Evolutionary conservation across 2,797 vertebrate genomes (phyloP).

Genomic region (Labroides dimidiatus): DNA sequence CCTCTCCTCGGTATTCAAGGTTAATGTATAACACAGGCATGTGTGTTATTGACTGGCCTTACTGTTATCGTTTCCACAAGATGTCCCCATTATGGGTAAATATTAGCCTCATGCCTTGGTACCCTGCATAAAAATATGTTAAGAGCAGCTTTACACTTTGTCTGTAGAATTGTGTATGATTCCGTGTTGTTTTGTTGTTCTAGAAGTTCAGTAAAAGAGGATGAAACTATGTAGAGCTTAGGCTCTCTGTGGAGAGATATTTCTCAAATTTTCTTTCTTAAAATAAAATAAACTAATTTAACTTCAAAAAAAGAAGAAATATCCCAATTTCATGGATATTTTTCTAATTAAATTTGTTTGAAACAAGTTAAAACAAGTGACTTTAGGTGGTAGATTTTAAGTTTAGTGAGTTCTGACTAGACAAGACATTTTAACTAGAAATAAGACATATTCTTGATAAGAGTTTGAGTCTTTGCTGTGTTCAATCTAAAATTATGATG

Average conservation of each 20-base stretch:
- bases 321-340: not conserved
- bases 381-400: too few relatives aligned
- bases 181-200: conserved; percentile 15
- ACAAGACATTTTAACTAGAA: too few relatives aligned
- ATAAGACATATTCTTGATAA: too few relatives aligned
- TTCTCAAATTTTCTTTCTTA: not conserved
- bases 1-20: conserved; percentile 40
- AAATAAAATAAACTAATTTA: not conserved
- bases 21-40: conserved; percentile 52
- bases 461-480: too few relatives aligned
- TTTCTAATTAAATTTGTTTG: too few relatives aligned
- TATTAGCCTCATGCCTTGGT: conserved; percentile 61
- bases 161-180: not conserved
- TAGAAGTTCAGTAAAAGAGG: conserved; percentile 20
- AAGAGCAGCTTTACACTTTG: conserved; percentile 19
- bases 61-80: conserved; percentile 54
- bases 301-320: not conserved
- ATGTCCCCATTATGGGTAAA: conserved; percentile 60
- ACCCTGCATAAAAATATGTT: conserved; percentile 28
- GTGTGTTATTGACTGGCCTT: conserved; percentile 36
- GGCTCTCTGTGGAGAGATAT: not conserved
- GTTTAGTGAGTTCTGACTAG: too few relatives aligned
- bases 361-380: too few relatives aligned
- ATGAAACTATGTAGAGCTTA: conserved; percentile 1
- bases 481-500: too few relatives aligned